phyloP scores from a whole-genome alignment of 2,113 vertebrate genomes.

The Meles meles region DNA sequence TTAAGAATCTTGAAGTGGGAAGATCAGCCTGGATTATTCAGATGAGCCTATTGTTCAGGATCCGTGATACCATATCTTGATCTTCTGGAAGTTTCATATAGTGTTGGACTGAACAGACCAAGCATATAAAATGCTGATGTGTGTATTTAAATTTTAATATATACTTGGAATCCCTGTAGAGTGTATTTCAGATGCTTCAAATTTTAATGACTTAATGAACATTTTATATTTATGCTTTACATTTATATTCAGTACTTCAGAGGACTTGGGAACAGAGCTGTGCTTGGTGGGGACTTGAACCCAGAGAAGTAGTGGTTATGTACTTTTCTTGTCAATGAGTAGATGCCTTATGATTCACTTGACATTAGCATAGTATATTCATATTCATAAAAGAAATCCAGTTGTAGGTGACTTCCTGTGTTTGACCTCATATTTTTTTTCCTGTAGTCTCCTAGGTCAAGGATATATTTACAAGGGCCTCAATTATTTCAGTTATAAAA shows the following conservation, averaged over 20 bases:
- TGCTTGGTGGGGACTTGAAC: background rate
- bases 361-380: background rate
- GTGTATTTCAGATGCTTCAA: background rate
- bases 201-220: background rate
- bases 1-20: background rate
- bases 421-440: background rate
- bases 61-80: background rate
- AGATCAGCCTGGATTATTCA: background rate
- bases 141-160: background rate
- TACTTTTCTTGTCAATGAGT: background rate
- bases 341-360: background rate
- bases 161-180: background rate
- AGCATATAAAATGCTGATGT: background rate
- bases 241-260: background rate
- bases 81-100: background rate
- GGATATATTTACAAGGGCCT: background rate
- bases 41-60: background rate
- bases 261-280: background rate
- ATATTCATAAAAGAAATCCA: conserved; percentile 7
- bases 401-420: background rate
- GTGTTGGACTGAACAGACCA: background rate
- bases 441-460: background rate
- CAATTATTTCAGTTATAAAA: background rate
- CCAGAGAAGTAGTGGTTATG: background rate
- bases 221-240: background rate